A percentile compares a stretch with the other conserved stretches of the same genome.
phyloP scores from a whole-genome alignment of 2,888 invertebrate species.

The Cabera pusaria region DNA sequence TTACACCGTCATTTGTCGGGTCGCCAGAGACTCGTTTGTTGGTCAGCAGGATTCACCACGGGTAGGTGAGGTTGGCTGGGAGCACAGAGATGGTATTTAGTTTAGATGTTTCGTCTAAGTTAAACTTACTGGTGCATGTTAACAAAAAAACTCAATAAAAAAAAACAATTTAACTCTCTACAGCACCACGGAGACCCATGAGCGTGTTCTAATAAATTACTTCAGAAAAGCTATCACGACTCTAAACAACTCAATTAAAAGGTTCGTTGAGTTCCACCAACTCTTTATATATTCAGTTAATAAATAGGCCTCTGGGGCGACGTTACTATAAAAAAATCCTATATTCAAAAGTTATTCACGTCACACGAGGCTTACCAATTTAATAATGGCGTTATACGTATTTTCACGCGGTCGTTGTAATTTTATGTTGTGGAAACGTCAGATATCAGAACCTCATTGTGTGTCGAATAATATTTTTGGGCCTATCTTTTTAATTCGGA shows the following conservation, averaged over 20 bases:
- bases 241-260: conserved; percentile 27
- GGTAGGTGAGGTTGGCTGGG: no score
- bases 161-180: no score
- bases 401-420: conserved; percentile 16
- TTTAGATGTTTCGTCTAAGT: no score
- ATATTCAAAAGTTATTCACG: conserved; percentile 9
- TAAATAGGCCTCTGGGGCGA: conserved; percentile 24
- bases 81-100: no score
- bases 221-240: background rate
- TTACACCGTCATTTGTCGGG: no score
- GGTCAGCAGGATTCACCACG: no score
- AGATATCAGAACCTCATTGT: conserved; percentile 19
- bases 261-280: conserved; percentile 27
- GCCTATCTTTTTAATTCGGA: conserved; percentile 8
- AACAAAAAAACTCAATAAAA: no score
- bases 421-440: conserved; percentile 21
- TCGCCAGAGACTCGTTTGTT: no score
- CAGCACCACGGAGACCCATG: no score
- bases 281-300: conserved; percentile 25
- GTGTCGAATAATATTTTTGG: conserved; percentile 6
- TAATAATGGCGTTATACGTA: conserved; percentile 15
- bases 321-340: conserved; percentile 15
- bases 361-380: conserved; percentile 18
- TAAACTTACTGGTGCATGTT: no score
- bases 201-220: background rate